These are phyloP conservation scores for Ptilonorhynchus violaceus DNA, from an alignment of 2,113 vertebrate species.

Conservation along the genomic window DNA sequence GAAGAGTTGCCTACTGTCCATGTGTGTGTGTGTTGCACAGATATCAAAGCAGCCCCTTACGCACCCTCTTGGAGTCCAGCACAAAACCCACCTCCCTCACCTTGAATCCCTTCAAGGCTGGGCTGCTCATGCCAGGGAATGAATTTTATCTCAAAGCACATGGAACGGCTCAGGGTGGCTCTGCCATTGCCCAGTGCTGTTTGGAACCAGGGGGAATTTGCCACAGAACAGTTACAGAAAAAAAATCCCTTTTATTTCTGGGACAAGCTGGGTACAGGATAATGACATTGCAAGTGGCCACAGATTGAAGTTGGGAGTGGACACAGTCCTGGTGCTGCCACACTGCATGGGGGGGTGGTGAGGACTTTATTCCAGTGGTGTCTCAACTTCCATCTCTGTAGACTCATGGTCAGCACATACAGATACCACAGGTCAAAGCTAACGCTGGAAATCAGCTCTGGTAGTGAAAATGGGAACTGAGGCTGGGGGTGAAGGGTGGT, in stretches of 20 bases:
- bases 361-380: neutral
- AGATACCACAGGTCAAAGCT: neutral
- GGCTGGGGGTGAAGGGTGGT: neutral
- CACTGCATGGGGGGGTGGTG: neutral
- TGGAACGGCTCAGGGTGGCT: accelerated
- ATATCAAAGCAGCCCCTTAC: neutral
- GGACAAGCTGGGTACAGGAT: neutral
- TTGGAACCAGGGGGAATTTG: neutral
- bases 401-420: neutral
- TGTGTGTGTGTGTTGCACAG: neutral
- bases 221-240: accelerated
- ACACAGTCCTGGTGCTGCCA: neutral
- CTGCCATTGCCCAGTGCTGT: neutral
- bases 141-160: neutral
- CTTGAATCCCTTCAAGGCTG: neutral
- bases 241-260: neutral
- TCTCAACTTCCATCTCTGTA: neutral
- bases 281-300: neutral
- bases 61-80: neutral
- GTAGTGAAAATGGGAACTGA: neutral
- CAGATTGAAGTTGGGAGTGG: neutral
- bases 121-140: neutral
- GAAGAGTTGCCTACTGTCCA: accelerated
- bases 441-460: neutral
- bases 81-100: neutral